Conservation (phyloP, 2,888 invertebrate genomes). For the Stenichneumon culpator region DNA sequence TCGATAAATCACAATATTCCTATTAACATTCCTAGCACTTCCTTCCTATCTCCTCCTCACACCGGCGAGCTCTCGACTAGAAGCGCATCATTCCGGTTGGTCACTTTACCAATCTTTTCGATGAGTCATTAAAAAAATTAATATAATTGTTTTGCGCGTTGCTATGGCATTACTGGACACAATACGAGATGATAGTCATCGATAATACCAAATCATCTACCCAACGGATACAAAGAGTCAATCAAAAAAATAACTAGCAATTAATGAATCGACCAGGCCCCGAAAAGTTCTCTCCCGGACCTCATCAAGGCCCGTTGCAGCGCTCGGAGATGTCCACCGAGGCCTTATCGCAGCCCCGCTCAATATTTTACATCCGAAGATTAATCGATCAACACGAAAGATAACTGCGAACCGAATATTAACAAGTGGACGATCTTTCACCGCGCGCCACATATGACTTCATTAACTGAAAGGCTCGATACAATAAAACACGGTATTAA, state of each 20-base stretch:
- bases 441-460: constrained; percentile 4
- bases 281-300: no score
- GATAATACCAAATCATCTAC: not conserved
- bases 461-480: constrained; percentile 8
- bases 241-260: no score
- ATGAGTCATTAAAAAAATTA: not conserved
- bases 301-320: no score
- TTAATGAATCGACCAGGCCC: not conserved
- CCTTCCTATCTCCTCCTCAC: constrained; percentile 73
- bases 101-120: not conserved
- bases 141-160: not conserved
- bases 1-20: constrained; percentile 84
- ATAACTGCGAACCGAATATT: constrained; percentile 1
- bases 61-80: constrained; percentile 57
- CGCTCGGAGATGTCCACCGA: no score
- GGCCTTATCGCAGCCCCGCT: not conserved
- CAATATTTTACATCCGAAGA: not conserved
- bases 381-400: constrained; percentile 6
- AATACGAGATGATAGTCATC: not conserved
- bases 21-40: constrained; percentile 84
- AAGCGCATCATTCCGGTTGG: constrained; percentile 5
- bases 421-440: constrained; percentile 12
- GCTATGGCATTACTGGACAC: not conserved
- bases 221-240: no score
- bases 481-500: constrained; percentile 44